Evolutionary conservation across 2,113 vertebrate species (phyloP), one percentile per base, ranked within the genome.

Genomic region (Pollachius pollachius): DNA sequence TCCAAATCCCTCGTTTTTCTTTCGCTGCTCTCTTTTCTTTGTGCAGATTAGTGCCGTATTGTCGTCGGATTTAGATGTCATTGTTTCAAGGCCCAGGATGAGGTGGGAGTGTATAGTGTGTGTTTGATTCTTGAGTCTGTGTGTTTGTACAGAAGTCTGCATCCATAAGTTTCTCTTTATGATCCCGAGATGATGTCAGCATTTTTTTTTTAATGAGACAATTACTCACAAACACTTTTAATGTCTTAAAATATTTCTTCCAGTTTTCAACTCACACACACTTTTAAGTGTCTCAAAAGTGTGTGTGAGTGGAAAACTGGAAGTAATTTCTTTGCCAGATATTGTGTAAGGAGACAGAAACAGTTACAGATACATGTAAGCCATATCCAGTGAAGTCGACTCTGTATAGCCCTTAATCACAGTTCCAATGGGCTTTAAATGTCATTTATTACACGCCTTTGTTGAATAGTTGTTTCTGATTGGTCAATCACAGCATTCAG

Each of bases 31-130:
- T 87, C 79, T 76, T 65, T 85, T 79, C 83, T 87, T 90, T 87
- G 79, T 89, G 76, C 77, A 82, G 86, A 90, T 90, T 89, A 89
- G 79, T 73, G 62, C 52, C 15, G 30, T 69, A 83, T 89, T 89
- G 84, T 91, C 65, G 57, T 74, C 62, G 76, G 87, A 89, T 90
- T 88, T 88, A 72, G 27, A 74, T 60, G 76, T 77, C 80, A 81
- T 86, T 87, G 82, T 89, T 73, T 84, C 70, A 16, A 74, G 73
- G 80, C 67, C 75, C 57, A 21, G 71, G 79, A 80, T 72, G 78
- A 77, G 78, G 70, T 68, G 27, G 59, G 63, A 80, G 67, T 6
- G 56, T 34, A 30, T 2, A n/a, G 58, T 60, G 52, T 71, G 69
- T 58, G 62, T 34, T 17, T 77, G 68, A 71, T 25, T 76, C 54